These are phyloP conservation scores for Pagrus major DNA, from an alignment of 2,113 vertebrate species.

Conservation along the genomic window DNA sequence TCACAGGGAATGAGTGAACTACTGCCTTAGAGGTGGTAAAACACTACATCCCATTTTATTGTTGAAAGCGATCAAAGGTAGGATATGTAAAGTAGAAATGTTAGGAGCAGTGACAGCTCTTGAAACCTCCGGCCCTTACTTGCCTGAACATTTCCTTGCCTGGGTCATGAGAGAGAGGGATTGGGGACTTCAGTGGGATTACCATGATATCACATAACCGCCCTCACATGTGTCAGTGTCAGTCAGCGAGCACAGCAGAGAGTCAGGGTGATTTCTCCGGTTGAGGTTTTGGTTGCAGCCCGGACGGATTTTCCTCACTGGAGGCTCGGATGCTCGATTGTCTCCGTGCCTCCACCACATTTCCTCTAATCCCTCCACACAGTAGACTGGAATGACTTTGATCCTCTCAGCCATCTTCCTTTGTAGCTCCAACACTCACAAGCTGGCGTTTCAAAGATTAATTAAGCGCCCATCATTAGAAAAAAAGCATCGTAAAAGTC, in stretches of 20 bases:
- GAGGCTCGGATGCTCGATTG: conserved; percentile 54
- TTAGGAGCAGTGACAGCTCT: background rate
- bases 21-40: background rate
- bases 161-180: conserved; percentile 26
- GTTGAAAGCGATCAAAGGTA: background rate
- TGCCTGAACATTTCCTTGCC: background rate
- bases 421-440: conserved; percentile 48
- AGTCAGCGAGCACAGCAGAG: conserved; percentile 36
- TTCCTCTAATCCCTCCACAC: conserved; percentile 70
- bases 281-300: conserved; percentile 49
- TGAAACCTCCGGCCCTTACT: background rate
- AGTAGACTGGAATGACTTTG: conserved; percentile 61
- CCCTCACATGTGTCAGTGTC: conserved; percentile 57
- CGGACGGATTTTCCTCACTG: conserved; percentile 57
- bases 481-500: conserved; percentile 55
- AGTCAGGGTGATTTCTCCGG: conserved; percentile 47
- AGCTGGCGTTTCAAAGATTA: conserved; percentile 56
- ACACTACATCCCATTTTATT: background rate
- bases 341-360: conserved; percentile 45
- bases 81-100: background rate
- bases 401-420: conserved; percentile 62
- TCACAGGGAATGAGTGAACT: background rate
- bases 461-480: conserved; percentile 67
- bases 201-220: conserved; percentile 65
- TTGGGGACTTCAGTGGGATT: conserved; percentile 57